A percentile compares a stretch with the other conserved stretches of the same genome.
Conservation (phyloP, 2,797 vertebrate species). For the Ptychobarbus kaznakovi region DNA sequence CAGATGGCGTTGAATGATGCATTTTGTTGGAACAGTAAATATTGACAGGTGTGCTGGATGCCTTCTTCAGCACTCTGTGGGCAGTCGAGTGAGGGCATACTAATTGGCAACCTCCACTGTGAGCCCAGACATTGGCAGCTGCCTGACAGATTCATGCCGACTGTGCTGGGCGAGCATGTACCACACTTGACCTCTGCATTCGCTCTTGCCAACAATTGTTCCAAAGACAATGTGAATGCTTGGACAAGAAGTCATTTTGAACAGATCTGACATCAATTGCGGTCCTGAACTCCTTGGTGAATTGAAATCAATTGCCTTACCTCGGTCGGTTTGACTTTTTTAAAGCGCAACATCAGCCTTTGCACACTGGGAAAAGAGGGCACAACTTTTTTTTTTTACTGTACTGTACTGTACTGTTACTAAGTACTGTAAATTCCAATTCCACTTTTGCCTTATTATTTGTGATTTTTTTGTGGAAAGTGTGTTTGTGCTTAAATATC, state of each 20-base stretch:
- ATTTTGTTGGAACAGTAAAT: slow-evolving; percentile 80
- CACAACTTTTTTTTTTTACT: no score
- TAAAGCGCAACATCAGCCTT: slow-evolving; percentile 68
- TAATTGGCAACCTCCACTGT: slow-evolving; percentile 72
- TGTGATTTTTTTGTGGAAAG: neutral
- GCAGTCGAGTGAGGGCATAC: slow-evolving; percentile 58
- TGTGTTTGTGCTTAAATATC: neutral
- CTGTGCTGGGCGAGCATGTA: slow-evolving; percentile 53
- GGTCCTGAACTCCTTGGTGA: slow-evolving; percentile 67
- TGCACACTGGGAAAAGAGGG: slow-evolving; percentile 58
- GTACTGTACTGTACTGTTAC: no score
- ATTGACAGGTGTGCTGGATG: slow-evolving; percentile 76
- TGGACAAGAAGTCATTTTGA: slow-evolving; percentile 75
- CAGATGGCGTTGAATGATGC: slow-evolving; percentile 81
- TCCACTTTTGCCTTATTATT: no score
- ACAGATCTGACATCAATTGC: slow-evolving; percentile 76
- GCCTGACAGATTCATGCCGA: slow-evolving; percentile 58
- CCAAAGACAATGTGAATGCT: slow-evolving; percentile 69
- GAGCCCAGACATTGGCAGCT: slow-evolving; percentile 62
- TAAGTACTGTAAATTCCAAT: no score
- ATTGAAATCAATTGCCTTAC: slow-evolving; percentile 72
- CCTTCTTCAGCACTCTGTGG: slow-evolving; percentile 64
- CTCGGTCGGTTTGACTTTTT: slow-evolving; percentile 59
- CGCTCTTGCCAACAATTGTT: slow-evolving; percentile 69
- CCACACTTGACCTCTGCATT: slow-evolving; percentile 55